Percentiles rank a stretch among this genome's conserved stretches.
Conservation (phyloP, 1,140 invertebrate genomes). For the Cydia pomonella region DNA sequence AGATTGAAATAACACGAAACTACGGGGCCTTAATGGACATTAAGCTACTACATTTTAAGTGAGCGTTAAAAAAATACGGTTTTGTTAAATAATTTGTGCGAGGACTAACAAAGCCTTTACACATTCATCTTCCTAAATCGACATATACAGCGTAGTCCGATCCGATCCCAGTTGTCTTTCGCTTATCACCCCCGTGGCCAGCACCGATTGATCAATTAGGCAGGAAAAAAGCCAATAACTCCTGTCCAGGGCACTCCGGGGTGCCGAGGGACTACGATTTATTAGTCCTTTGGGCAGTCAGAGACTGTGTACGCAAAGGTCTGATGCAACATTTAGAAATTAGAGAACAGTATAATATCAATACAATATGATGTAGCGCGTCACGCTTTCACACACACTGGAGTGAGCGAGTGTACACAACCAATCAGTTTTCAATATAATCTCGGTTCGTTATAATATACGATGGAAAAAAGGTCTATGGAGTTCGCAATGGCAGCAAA, state of each 20-base stretch:
- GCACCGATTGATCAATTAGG: conserved; percentile 8
- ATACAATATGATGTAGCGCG: not conserved
- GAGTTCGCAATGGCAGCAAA: not conserved
- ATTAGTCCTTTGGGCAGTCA: not conserved
- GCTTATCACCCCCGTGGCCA: not conserved
- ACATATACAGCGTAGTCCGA: too few relatives aligned
- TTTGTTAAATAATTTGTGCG: too few relatives aligned
- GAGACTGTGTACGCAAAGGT: not conserved
- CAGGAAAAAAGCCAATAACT: conserved; percentile 14
- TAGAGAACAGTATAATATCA: not conserved
- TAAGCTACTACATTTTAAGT: too few relatives aligned
- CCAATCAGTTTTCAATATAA: not conserved
- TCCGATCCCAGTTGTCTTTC: not conserved
- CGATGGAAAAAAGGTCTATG: not conserved
- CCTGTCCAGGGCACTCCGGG: conserved; percentile 3
- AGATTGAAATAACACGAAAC: too few relatives aligned
- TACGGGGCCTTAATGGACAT: too few relatives aligned
- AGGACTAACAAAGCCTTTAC: too few relatives aligned
- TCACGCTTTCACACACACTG: too few relatives aligned
- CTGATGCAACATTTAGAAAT: not conserved
- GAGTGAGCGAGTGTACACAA: not conserved
- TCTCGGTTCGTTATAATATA: not conserved
- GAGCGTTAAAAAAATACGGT: too few relatives aligned
- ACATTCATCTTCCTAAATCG: too few relatives aligned
- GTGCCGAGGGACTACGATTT: not conserved